Evolutionary conservation across 2,797 vertebrate species (phyloP).

Genomic region (Anomalospiza imberbis): DNA sequence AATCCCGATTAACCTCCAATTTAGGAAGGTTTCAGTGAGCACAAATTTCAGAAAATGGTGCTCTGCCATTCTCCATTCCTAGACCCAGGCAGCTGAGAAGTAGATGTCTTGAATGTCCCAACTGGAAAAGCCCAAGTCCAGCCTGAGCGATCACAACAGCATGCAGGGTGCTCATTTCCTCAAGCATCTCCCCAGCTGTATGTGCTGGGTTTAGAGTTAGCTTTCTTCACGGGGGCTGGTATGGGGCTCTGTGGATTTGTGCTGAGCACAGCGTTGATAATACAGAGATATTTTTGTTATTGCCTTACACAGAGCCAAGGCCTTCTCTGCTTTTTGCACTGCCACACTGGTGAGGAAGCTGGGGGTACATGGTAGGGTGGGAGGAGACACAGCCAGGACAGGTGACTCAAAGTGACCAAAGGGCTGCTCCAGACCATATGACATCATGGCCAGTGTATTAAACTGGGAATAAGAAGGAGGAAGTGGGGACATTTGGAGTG

Average conservation of each 20-base stretch:
- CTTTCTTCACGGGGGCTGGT: background rate
- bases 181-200: background rate
- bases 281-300: background rate
- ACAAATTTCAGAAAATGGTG: background rate
- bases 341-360: fast-evolving
- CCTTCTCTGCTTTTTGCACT: background rate
- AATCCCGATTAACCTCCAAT: background rate
- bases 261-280: background rate
- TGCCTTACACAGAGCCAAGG: background rate
- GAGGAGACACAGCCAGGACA: background rate
- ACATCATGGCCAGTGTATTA: background rate
- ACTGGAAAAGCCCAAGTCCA: background rate
- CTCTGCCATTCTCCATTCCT: background rate
- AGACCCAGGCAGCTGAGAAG: background rate
- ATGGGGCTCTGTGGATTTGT: background rate
- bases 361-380: background rate
- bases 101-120: background rate
- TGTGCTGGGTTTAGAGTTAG: background rate
- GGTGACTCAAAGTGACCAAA: background rate
- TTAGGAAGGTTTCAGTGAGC: background rate
- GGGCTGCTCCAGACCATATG: background rate
- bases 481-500: background rate
- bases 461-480: background rate
- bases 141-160: background rate
- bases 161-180: fast-evolving